Evolutionary conservation across 2,113 vertebrate genomes (phyloP), one percentile per base, ranked within the genome.

Genomic region (Pseudopodoces humilis): DNA sequence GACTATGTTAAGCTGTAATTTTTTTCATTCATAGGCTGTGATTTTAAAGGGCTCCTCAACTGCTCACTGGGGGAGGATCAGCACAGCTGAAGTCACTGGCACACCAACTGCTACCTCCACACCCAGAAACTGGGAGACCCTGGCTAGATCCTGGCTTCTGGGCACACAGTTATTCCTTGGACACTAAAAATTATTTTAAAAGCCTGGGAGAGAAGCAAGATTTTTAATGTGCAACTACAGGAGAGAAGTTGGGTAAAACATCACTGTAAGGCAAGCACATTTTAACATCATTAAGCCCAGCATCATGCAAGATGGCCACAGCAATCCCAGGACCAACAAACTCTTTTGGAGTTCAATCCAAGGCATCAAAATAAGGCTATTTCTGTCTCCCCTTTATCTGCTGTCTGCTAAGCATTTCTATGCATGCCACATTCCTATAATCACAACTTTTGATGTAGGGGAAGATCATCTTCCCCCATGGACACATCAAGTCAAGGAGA

Each of bases 281-380:
- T 72, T 60, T 41, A 86, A 88, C 9, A 52, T 6, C 1, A 0
- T 7, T 30, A 28, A 68, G 67, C 43, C 31, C 19, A 49, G 25
- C 37, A 35, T 3, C 25, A 2, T 1, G 17, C 18, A 46, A 69
- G 43, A 31, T 1, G 2, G 5, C 33, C 70, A 49, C 0, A 0
- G 49, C 41, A 53, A 76, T 7, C 28, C 28, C 58, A 75, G 44
- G 9, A 75, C 22, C 56, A 62, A 67, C 15, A 50, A 76, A 81
- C 27, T 25, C 76, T 47, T 50, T 1, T 11, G 18, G 8, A 71
- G 23, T 27, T 70, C 46, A 35, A 18, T 8, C 16, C 30, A 50
- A 84, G 13, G 35, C 60, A 84, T 20, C 15, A 85, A 68, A 91
- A 60, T 13, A 55, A 76, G 28, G 8, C 13, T 67, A 0, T 8